phyloP scores from a whole-genome alignment of 2,888 invertebrate genomes.

The Cataglyphis altisquamis region DNA sequence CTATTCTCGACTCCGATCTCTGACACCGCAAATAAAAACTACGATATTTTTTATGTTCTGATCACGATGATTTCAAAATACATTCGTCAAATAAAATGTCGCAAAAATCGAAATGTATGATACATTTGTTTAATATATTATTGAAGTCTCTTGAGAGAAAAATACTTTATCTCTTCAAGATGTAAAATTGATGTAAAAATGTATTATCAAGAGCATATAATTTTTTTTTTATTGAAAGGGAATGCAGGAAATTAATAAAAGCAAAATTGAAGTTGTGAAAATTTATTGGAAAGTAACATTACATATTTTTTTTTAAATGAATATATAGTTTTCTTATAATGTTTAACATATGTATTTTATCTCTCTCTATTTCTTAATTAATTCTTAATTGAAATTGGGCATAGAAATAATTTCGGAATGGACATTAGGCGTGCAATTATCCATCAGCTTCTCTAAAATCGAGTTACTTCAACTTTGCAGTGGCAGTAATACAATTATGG shows the following conservation, averaged over 20 bases:
- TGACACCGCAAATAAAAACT: not conserved
- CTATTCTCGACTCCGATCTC: constrained; percentile 6
- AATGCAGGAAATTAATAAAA: not conserved
- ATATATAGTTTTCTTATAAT: not conserved
- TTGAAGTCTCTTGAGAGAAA: not conserved
- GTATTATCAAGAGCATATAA: not conserved
- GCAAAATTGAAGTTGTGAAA: not conserved
- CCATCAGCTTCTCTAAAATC: not conserved
- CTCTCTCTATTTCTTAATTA: not conserved
- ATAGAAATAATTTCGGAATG: constrained; percentile 5
- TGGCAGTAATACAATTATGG: not conserved
- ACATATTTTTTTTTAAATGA: not conserved
- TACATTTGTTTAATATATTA: not conserved
- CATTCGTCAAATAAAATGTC: not conserved
- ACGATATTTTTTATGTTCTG: not conserved
- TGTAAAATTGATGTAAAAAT: not conserved
- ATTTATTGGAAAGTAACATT: not conserved
- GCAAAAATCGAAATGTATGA: not conserved
- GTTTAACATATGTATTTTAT: not conserved
- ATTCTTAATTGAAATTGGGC: not conserved
- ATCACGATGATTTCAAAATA: not conserved
- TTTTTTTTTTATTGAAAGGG: not conserved
- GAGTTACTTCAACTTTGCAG: constrained; percentile 16
- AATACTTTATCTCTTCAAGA: not conserved
- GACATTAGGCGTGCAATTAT: not conserved